Base-by-base conservation (phyloP, 2,113 vertebrate species). In the Gadus macrocephalus region DNA sequence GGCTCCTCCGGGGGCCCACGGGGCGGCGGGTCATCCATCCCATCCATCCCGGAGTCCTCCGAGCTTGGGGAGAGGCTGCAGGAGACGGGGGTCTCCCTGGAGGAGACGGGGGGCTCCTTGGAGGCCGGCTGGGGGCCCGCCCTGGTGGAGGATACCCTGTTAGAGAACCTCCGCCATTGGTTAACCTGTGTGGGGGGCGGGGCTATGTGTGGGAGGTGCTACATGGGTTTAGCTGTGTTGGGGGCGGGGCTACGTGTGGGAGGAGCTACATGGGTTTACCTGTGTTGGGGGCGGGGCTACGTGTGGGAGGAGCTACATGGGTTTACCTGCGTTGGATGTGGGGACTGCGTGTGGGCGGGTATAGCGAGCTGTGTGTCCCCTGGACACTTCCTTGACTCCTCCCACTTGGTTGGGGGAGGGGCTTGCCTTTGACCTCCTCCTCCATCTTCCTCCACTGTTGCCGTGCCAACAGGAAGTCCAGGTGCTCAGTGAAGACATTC, bases 381-480 rank as follows among this genome's bases (percentile, higher is more conserved):
- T 84, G 85, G 74, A 89, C 87, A 61, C 81, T 85, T 5, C 84
- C 80, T 70, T 81, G 84, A 74, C 77, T 63, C 72, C 66, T 75
- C 31, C 80, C 78, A 16, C 81, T 85, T 0, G 87, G 85, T 72
- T 83, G 83, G 56, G 87, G 87, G 17, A 74, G 81, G 7, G 85
- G 83, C 4, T 74, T 81, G 69, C 87, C 87, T 78, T 81, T 85
- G 53, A 86, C 84, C 70, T 89, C 83, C 42, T 86, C 86, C 76
- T 91, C 90, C 84, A 90, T 89, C 70, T 85, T 86, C 53, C 73
- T 82, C 89, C 89, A 91, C 73, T 91, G 90, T 75, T 85, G 79
- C 19, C 88, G 85, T 5, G 88, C 88, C 66, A 84, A 56, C 59
- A 85, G 53, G 15, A 91, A 91, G 76, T 91, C 88, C 27, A 91